Conservation (phyloP, 2,113 vertebrate genomes). For the Labrus mixtus region DNA sequence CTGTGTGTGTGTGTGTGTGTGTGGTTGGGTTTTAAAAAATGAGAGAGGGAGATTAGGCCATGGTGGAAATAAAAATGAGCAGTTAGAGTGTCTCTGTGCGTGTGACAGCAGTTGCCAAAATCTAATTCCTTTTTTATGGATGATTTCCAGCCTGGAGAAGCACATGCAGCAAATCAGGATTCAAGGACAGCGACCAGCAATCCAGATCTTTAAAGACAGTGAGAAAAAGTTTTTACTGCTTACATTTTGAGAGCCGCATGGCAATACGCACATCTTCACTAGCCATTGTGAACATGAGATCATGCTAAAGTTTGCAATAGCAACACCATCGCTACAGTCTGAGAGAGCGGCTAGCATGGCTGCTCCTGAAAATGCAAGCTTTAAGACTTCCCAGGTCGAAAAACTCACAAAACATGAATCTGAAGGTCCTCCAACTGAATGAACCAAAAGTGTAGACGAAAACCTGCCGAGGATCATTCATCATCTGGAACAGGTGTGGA, state of each 20-base stretch:
- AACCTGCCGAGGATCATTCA: background rate
- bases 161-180: slow-evolving; percentile 24
- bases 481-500: background rate
- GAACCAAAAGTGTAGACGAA: background rate
- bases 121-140: slow-evolving; percentile 48
- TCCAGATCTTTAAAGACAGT: background rate
- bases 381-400: no score
- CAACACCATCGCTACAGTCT: no score
- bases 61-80: slow-evolving; percentile 29
- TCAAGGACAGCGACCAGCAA: slow-evolving; percentile 20
- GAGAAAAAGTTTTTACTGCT: background rate
- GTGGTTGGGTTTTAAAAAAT: slow-evolving; percentile 8
- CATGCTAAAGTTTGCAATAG: no score
- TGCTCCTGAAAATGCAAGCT: no score
- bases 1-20: background rate
- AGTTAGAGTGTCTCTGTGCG: slow-evolving; percentile 4
- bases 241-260: background rate
- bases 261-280: background rate
- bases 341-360: no score
- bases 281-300: no score
- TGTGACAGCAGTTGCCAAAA: slow-evolving; percentile 39
- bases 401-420: no score
- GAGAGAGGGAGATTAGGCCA: slow-evolving; percentile 39
- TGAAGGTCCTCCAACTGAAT: background rate
- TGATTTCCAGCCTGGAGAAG: slow-evolving; percentile 48